Base-by-base conservation (phyloP, 2,797 vertebrate genomes). In the Carduelis carduelis region DNA sequence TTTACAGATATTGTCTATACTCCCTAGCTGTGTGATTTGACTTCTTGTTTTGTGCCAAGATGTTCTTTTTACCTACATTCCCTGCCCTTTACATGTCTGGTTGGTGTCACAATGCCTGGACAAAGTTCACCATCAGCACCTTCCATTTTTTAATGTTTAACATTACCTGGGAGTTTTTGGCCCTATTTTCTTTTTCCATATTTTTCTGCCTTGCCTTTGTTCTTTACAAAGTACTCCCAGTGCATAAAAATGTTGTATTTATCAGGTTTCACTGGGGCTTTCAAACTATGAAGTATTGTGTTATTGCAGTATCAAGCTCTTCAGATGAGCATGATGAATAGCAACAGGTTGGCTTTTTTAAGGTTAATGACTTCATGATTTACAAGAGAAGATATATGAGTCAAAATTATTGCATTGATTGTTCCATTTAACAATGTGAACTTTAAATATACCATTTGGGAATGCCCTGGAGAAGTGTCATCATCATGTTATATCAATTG, bases 361-460 rank as follows among this genome's bases (percentile, higher is more conserved):
- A 95, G 88, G 87, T 91, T 97, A 97, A 97, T 94, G 86, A 77
- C 65, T 84, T 72, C 64, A 89, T 93, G 94, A 97, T 97, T 97
- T 98, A 97, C 57, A 96, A 96, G 78, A 53, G 84, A 87, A 95
- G 65, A 93, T 89, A 86, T 59, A 93, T 88, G 83, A 97, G 89
- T 82, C 59, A 95, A 94, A 97, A 92, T 94, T 68, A 92, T 89
- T 96, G 66, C 75, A 93, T 89, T 96, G 95, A 94, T 97, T 94
- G 89, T 93, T 95, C 72, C 44, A 78, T 93, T 97, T 87, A 87
- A 93, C 92, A 80, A 71, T 57, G 35, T 87, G 82, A 97, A 97
- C 88, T 97, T 97, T 91, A 71, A 86, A 50, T 82, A 50, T 65
- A 89, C 50, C 92, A 28, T 84, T 94, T 91, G 78, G 39, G 50